These are phyloP conservation scores for Muscidifurax raptorellus DNA, from an alignment of 1,140 invertebrate genomes.

Conservation along the genomic window DNA sequence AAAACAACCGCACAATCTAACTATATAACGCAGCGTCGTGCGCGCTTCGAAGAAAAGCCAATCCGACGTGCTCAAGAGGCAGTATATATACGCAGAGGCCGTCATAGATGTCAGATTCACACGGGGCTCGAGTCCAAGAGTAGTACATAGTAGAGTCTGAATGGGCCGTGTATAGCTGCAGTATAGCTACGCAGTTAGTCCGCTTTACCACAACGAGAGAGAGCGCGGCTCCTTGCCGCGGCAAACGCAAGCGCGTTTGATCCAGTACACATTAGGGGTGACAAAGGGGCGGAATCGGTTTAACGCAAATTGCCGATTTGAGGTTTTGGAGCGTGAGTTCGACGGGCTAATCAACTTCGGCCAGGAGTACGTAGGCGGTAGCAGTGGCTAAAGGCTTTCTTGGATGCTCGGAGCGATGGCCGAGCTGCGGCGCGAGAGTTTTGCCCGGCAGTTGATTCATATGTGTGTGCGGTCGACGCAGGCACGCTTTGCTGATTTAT, in stretches of 20 bases:
- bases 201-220: not conserved
- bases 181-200: not conserved
- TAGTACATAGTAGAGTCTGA: not conserved
- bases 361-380: not conserved
- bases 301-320: conserved; percentile 44
- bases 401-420: not conserved
- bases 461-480: not conserved
- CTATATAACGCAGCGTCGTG: too few relatives aligned
- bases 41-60: not conserved
- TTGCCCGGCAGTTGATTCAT: not conserved
- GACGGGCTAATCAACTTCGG: conserved; percentile 34
- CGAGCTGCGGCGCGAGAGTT: not conserved
- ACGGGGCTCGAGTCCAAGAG: not conserved
- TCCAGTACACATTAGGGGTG: conserved; percentile 10
- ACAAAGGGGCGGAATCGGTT: conserved; percentile 29
- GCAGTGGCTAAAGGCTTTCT: not conserved
- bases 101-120: not conserved
- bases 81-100: not conserved
- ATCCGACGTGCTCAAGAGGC: not conserved
- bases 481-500: too few relatives aligned
- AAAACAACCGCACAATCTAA: too few relatives aligned
- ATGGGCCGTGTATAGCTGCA: not conserved
- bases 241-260: conserved; percentile 3
- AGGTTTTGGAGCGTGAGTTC: conserved; percentile 13
- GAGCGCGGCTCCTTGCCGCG: not conserved